Evolutionary conservation across 2,888 invertebrate species (phyloP), one percentile per base, ranked within the genome.

Genomic region (Pteria penguin): DNA sequence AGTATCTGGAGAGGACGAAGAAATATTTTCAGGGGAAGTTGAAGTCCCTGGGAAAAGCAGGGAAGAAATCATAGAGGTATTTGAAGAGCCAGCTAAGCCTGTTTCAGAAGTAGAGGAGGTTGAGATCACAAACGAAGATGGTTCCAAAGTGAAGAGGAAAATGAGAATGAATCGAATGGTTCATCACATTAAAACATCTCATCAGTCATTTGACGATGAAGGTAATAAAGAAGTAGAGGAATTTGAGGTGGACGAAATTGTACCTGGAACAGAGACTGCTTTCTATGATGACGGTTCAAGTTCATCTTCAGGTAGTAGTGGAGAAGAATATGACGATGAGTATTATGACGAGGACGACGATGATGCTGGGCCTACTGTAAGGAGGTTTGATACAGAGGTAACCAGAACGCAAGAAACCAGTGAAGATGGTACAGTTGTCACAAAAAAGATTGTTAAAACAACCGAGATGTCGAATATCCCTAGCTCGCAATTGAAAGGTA

Each of bases 91-190:
- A 31, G 69, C 76, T 22, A 72, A 54, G 63, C 45, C 77, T 45
- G 83, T 88, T 24, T 77, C 80, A 2, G 83, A 85, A 32, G 77
- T 85, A 0, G 87, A 89, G 61, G 85, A 85, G 26, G 82, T 89
- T 26, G 88, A 90, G 66, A 82, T 87, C 62, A 72, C 78, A 1
- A 68, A 88, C 8, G 85, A 86, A n/a, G 88, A 88, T 87, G 91
- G 91, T 18, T 85, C 86, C 14, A 79, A 78, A 8, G 86, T 89
- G 2, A 86, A 82, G 58, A 79, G 86, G 24, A 84, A 86, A 54
- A 82, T 91, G 4, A 83, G 88, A 11, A 84, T 87, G 75, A 89
- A 85, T 71, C 84, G 88, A 58, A 86, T 88, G 84, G 86, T 87
- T 2, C 89, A 89, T 60, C 85, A 87, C 29, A 81, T 88, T n/a